phyloP scores from a whole-genome alignment of 2,797 vertebrate species.

The Myiotriccus ornatus region DNA sequence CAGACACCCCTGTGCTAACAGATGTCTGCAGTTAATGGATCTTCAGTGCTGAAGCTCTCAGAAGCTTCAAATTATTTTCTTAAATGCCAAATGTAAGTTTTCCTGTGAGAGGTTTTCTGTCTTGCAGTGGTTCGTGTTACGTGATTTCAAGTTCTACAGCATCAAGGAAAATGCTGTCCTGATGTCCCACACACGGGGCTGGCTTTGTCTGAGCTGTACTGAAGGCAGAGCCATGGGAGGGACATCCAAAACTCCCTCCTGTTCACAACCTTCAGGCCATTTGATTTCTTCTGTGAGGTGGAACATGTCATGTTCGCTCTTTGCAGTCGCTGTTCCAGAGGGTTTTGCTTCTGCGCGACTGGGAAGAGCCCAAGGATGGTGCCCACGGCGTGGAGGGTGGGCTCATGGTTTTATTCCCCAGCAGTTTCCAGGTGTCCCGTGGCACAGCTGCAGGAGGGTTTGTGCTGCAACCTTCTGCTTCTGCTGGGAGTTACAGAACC shows the following conservation, averaged over 20 bases:
- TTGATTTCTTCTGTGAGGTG: neutral
- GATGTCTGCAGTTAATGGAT: neutral
- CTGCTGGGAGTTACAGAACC: neutral
- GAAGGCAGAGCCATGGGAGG: neutral
- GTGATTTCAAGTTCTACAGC: neutral
- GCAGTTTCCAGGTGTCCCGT: neutral
- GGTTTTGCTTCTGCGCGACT: neutral
- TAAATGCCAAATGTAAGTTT: neutral
- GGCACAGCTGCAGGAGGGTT: neutral
- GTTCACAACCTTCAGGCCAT: neutral
- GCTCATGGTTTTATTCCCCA: neutral
- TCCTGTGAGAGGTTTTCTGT: neutral
- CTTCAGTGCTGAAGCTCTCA: neutral
- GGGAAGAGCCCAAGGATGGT: neutral
- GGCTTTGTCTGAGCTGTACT: neutral
- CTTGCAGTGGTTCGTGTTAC: neutral
- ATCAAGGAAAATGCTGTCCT: neutral
- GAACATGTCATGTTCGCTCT: neutral
- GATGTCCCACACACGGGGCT: rapidly evolving
- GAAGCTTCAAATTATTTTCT: neutral
- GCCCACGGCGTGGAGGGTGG: rapidly evolving
- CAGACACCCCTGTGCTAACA: neutral
- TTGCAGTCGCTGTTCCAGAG: neutral
- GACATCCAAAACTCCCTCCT: neutral
- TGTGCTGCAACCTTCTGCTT: neutral